Conservation (phyloP, 2,888 invertebrate genomes). For the Cetonia aurata region DNA sequence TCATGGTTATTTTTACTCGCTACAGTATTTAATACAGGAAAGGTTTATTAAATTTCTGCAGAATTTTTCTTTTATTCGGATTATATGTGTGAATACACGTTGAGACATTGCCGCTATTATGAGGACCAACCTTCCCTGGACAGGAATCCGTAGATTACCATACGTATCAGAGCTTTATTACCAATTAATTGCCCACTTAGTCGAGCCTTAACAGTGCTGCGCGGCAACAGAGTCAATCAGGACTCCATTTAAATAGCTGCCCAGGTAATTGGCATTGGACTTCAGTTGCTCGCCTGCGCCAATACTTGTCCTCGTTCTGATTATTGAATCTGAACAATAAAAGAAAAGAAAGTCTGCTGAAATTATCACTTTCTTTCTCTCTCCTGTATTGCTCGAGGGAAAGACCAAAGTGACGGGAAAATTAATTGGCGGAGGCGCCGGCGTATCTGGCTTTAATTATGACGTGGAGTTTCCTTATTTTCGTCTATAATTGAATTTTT, state of each 20-base stretch:
- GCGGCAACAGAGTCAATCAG: slow-evolving; percentile 31
- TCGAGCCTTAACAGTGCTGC: slow-evolving; percentile 25
- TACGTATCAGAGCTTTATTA: slow-evolving; percentile 14
- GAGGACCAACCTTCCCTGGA: slow-evolving; percentile 8
- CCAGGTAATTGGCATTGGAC: slow-evolving; percentile 28
- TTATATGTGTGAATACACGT: too few relatives aligned
- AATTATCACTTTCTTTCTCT: not conserved
- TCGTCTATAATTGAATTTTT: slow-evolving; percentile 27
- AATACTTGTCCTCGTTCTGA: slow-evolving; percentile 7
- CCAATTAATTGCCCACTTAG: slow-evolving; percentile 38
- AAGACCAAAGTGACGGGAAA: not conserved
- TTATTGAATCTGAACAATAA: not conserved
- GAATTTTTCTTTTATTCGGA: too few relatives aligned
- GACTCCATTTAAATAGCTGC: slow-evolving; percentile 25
- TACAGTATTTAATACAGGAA: too few relatives aligned
- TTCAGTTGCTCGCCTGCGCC: slow-evolving; percentile 11
- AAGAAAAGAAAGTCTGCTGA: not conserved
- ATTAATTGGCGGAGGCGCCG: slow-evolving; percentile 6
- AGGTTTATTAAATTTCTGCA: too few relatives aligned
- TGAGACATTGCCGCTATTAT: not conserved
- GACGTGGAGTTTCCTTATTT: slow-evolving; percentile 14
- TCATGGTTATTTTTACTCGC: too few relatives aligned
- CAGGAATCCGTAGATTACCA: not conserved
- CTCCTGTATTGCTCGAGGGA: not conserved
- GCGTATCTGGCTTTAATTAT: slow-evolving; percentile 16